Evolutionary conservation across 2,113 vertebrate species (phyloP), one percentile per base, ranked within the genome.

Genomic region (Plectropomus leopardus): DNA sequence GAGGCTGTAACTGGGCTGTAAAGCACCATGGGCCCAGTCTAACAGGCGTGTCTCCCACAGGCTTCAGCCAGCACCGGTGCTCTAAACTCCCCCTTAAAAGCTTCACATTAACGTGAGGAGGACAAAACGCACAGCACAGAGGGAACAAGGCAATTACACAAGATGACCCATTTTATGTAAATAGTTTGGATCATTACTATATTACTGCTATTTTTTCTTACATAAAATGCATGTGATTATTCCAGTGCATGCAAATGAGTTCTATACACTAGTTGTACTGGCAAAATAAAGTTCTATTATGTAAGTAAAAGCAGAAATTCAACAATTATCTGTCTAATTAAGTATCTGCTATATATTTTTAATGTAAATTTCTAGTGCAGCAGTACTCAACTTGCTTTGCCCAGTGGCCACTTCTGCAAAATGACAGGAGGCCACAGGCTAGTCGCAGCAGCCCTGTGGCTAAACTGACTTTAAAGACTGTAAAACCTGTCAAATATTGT

Each of bases 1-100:
- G 30, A 58, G 54, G 44, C n/a, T 53, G 54, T 69, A 78, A 73
- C 70, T 81, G 58, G 58, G 51, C 55, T 72, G 82, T 88, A 76
- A 87, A 78, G 72, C 72, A 59, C 34, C 72, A 69, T 36, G 40
- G 58, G 66, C 36, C 28, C 44, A 54, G 50, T 23, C 15, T 58
- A 74, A 55, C 42, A 50, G 34, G 26, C 3, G 3, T 23, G 34
- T 67, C 45, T 80, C 50, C 69, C 65, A 36, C 32, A 30, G 59
- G 58, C 23, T 51, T 42, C 34, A 76, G 58, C 26, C 44, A 26
- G n/a, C 53, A 34, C 64, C 44, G 53, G 30, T 11, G 61, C 66
- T 75, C 58, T 15, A 60, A 47, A 30, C 42, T 4, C 68, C 60
- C n/a, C 34, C 44, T 16, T 53, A 45, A 78, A 78, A 53, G 60